Base-by-base conservation (phyloP, 2,797 vertebrate species). In the Chromobotia macracanthus region DNA sequence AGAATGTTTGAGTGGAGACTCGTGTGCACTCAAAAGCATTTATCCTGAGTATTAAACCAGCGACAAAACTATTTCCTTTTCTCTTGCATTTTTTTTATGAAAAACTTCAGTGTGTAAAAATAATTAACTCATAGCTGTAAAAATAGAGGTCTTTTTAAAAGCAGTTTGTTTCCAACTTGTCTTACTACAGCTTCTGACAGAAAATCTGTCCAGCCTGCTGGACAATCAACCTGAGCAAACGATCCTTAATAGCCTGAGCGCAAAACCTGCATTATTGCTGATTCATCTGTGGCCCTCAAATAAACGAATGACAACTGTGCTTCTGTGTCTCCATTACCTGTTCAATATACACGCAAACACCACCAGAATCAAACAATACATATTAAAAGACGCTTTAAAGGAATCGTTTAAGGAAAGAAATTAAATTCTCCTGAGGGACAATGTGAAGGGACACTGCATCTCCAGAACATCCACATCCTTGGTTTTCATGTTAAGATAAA, bases 141-240 rank as follows among this genome's bases (percentile, higher is more conserved):
- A 89, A 83, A 89, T 82, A 86, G 31, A 77, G 46, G 76, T 82
- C 66, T 64, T 79, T 82, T 78, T 69, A 77, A 81, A 68, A 82
- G 83, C 53, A 53, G 75, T 75, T 76, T 80, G 74, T 82, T 79
- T 82, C 75, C 21, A 77, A 61, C 75, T 86, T 76, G 73, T 72
- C 51, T 77, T 53, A 70, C 79, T 78, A 84, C 84, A 83, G 70
- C 84, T 76, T 72, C 61, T 56, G 71, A 75, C 72, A 35, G 81
- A 82, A 70, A 56, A 16, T 65, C 82, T 83, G 91, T 92, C 93
- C 89, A 93, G 93, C 92, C 92, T 76, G 92, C 92, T 92, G 89
- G 91, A 92, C 89, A 81, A 76, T 86, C 82, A 87, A 89, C 82
- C 88, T 89, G 90, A 91, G 90, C 84, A 18, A 85, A 74, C 46